phyloP scores from a whole-genome alignment of 64 coral and sea anemone species.

The Stichodactyla mertensii region DNA sequence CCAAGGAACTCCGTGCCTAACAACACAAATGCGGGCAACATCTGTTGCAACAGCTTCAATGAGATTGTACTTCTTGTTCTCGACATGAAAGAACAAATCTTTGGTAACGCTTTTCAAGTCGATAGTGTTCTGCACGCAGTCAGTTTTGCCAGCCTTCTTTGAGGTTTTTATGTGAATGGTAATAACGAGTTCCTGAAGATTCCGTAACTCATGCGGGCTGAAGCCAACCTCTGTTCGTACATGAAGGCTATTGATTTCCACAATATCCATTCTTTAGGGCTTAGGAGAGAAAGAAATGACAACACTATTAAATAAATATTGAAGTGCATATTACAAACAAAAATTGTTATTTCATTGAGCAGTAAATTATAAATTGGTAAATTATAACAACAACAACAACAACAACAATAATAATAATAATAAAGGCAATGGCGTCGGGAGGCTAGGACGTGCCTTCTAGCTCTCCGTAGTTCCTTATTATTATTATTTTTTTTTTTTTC shows the following conservation, averaged over 20 bases:
- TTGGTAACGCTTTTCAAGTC: slow-evolving; percentile 42
- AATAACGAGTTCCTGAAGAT: slow-evolving; percentile 49
- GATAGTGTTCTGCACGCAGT: slow-evolving; percentile 33
- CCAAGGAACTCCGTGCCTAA: slow-evolving; percentile 6
- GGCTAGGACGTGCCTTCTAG: too few species aligned
- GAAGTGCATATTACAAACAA: too few species aligned
- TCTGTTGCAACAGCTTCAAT: slow-evolving; percentile 67
- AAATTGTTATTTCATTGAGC: too few species aligned
- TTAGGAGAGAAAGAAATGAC: not conserved
- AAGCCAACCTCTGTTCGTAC: slow-evolving; percentile 55
- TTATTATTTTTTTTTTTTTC: too few species aligned
- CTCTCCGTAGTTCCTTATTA: too few species aligned
- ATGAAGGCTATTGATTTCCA: slow-evolving; percentile 40
- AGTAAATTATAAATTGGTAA: too few species aligned
- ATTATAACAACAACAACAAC: too few species aligned
- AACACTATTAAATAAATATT: too few species aligned
- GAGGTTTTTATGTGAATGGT: slow-evolving; percentile 3
- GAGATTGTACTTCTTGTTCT: slow-evolving; percentile 54
- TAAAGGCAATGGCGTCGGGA: too few species aligned
- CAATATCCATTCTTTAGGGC: slow-evolving; percentile 29
- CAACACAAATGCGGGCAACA: slow-evolving; percentile 64
- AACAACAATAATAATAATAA: too few species aligned
- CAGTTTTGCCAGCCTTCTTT: slow-evolving; percentile 36
- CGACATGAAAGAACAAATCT: slow-evolving; percentile 46
- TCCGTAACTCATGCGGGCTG: slow-evolving; percentile 30